A percentile compares a stretch with the other conserved stretches of the same genome.
Evolutionary conservation across 1,140 invertebrate species (phyloP).

Genomic region (Heliconius congener): DNA sequence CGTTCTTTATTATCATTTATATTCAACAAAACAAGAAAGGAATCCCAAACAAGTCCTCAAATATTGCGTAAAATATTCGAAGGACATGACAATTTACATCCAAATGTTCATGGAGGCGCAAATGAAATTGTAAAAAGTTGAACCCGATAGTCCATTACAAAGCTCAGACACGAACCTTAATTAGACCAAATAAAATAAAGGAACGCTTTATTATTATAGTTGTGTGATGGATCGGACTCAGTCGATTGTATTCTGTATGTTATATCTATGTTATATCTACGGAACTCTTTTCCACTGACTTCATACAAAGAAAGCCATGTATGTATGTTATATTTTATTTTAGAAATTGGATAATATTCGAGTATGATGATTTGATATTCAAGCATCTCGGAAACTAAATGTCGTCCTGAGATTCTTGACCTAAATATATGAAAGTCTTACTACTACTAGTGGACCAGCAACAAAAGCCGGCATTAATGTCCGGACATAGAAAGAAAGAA

Average conservation of each 20-base stretch:
- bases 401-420: too few species aligned
- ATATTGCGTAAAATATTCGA: constrained; percentile 24
- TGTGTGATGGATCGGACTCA: background rate
- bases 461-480: too few species aligned
- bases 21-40: background rate
- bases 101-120: constrained; percentile 17
- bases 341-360: too few species aligned
- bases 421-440: too few species aligned
- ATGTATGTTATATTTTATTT: too few species aligned
- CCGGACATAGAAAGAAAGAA: too few species aligned
- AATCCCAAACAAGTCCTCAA: constrained; percentile 16
- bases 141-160: constrained; percentile 14
- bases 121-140: constrained; percentile 32
- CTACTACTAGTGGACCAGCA: too few species aligned
- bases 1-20: background rate
- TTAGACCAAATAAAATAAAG: constrained; percentile 6
- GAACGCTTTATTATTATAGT: background rate
- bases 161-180: constrained; percentile 21
- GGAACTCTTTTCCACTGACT: too few species aligned
- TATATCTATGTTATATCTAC: too few species aligned
- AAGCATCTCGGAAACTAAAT: too few species aligned
- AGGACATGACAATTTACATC: constrained; percentile 19
- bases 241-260: background rate
- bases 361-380: too few species aligned
- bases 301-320: too few species aligned